Base-by-base conservation (phyloP, 2,797 vertebrate genomes). In the Pseudochromis fuscus region DNA sequence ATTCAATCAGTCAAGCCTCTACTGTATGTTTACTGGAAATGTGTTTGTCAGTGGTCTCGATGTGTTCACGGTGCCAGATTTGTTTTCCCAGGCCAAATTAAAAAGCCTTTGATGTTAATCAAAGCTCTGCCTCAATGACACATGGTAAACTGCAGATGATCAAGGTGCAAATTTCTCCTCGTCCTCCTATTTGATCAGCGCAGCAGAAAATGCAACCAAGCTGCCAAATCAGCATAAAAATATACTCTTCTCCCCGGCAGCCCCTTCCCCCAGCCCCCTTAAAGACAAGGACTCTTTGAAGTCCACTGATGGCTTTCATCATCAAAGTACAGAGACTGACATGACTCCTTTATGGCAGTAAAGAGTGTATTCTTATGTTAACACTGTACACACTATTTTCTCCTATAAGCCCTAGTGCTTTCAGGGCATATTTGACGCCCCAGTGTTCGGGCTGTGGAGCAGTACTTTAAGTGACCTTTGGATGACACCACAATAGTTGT, bases 181-280 rank as follows among this genome's bases (percentile, higher is more conserved):
- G 15, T 82, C 88, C 85, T 77, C 75, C 81, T 88, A 83, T 93
- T 94, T 92, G 89, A 93, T 93, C 89, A 86, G 19, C 31, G 84
- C 68, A 45, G 81, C 75, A 82, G 77, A 84, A 89, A 90, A 90
- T 88, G 81, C 89, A 88, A 69, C 84, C n/a, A 62, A 40, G 84
- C 60, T 75, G 72, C 65, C 63, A 87, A 87, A 94, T 94, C 92
- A 92, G 82, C 93, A 94, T 94, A 84, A 93, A 90, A 93, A 94
- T 92, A 81, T 88, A 73, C 58, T 72, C 85, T 75, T 79, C 53
- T 59, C 68, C 62, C 76, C 4, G 67, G 48, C 67, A 58, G 83
- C 67, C 19, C 40, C 19, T 63, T 57, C 44, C 63, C 66, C 19
- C 53, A 38, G 55, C 42, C 69, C 80, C 44, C 79, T 86, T 82